Evolutionary conservation across 2,888 invertebrate genomes (phyloP).

Genomic region (Drosophila melanosoma): DNA sequence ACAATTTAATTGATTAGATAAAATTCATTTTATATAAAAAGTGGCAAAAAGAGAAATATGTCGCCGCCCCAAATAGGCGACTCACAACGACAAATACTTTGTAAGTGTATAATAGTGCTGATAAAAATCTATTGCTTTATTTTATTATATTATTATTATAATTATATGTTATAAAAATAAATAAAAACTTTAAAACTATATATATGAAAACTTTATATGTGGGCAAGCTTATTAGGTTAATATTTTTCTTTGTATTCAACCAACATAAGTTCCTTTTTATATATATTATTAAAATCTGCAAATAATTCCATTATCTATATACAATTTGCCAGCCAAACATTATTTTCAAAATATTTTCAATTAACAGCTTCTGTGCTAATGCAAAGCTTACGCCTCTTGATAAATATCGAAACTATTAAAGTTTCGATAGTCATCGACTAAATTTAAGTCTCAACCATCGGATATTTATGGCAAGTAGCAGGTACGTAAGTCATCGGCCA

Average conservation of each 20-base stretch:
- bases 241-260: background rate
- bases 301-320: background rate
- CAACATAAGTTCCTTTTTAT: background rate
- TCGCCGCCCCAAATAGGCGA: background rate
- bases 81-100: conserved; percentile 22
- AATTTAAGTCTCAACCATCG: background rate
- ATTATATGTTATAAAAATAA: background rate
- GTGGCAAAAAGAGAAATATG: conserved; percentile 34
- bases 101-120: conserved; percentile 1
- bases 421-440: conserved; percentile 15
- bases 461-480: conserved; percentile 12
- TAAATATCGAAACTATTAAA: background rate
- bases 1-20: conserved; percentile 60
- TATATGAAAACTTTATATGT: background rate
- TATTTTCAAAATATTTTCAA: background rate
- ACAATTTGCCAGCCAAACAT: background rate
- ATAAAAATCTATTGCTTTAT: background rate
- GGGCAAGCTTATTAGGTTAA: background rate
- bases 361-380: background rate
- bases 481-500: conserved; percentile 15
- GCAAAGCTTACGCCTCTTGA: background rate
- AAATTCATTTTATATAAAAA: conserved; percentile 51
- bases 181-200: background rate
- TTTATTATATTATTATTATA: background rate
- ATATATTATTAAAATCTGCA: background rate